These are phyloP conservation scores for Anneissia japonica DNA, from an alignment of 35 echinoderm and acorn worm genomes.

Conservation along the genomic window DNA sequence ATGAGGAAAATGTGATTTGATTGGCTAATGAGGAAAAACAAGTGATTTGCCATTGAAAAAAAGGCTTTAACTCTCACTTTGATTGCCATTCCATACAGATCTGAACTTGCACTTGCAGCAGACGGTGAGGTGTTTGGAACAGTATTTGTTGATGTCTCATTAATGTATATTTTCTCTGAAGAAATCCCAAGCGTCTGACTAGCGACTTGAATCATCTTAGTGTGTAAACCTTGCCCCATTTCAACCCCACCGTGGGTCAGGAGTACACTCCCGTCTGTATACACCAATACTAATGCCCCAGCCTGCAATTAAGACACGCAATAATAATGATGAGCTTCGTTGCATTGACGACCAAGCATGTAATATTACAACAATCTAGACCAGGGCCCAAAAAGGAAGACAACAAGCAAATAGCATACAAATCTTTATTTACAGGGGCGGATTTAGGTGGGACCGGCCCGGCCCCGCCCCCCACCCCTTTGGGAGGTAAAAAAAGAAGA, in stretches of 20 bases:
- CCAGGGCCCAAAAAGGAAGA: too few relatives aligned
- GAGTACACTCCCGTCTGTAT: conserved; percentile 72
- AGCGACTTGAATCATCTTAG: conserved; percentile 76
- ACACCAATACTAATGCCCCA: conserved; percentile 74
- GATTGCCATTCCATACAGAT: conserved; percentile 71
- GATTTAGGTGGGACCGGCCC: too few relatives aligned
- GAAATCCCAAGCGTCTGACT: conserved; percentile 43
- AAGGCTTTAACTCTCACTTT: conserved; percentile 34
- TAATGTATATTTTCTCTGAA: conserved; percentile 41
- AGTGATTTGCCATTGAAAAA: too few relatives aligned
- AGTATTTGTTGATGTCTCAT: conserved; percentile 54
- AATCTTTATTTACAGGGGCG: too few relatives aligned
- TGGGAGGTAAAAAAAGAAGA: too few relatives aligned
- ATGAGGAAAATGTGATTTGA: too few relatives aligned
- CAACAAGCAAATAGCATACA: too few relatives aligned
- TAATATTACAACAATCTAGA: too few relatives aligned
- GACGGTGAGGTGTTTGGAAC: conserved; percentile 56
- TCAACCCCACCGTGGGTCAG: conserved; percentile 71
- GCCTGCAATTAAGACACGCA: conserved; percentile 27
- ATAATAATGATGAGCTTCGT: too few relatives aligned
- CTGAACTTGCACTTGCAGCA: conserved; percentile 49
- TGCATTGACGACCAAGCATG: too few relatives aligned
- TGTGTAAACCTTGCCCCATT: conserved; percentile 87
- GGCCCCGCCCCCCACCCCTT: too few relatives aligned
- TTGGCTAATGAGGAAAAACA: too few relatives aligned